Base-by-base conservation (phyloP, 2,888 invertebrate species). In the Sarcophaga variegata region DNA sequence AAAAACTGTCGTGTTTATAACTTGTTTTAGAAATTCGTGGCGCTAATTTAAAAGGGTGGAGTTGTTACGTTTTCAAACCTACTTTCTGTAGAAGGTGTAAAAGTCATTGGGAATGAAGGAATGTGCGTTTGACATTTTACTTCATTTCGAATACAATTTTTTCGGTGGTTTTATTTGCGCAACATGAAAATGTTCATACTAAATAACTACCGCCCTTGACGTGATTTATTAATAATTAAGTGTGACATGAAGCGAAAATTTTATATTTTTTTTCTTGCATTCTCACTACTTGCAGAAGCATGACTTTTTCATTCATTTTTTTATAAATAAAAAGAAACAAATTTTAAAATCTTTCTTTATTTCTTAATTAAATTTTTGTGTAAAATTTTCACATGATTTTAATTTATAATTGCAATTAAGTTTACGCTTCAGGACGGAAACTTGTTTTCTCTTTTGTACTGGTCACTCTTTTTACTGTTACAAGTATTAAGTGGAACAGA, bases 401-500 rank as follows among this genome's bases (percentile, higher is more conserved):
- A 66, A 81, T 80, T 84, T 84, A 80, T 81, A 71, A 84, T 37
- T 80, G 80, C 10, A 71, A 22, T 70, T 80, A n/a, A 67, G 3
- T 59, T 45, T 37, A 59, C 5, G 20, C 37, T 72, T 45, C 22
- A 20, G 27, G 5, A 8, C 1, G 37, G 37, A 67, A 76, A 82
- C 72, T 69, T 72, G 72, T 70, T 49, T 78, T 62, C 14, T 11
- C 2, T 2, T 14, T n/a, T 37, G 20, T 6, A 45, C 45, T 67
- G 59, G 25, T 74, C 20, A 67, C 74, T 81, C 75, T 62, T 62
- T 25, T 27, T 90, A 37, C 1, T 37, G 37, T 37, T 37, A 37
- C 37, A 37, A 91, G 90, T 92, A 93, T 92, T 92, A 92, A 92
- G 92, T 91, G 91, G 90, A 92, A 93, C 90, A 91, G 92, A 92